Conservation (phyloP, 2,888 invertebrate species). For the Lingula anatina region DNA sequence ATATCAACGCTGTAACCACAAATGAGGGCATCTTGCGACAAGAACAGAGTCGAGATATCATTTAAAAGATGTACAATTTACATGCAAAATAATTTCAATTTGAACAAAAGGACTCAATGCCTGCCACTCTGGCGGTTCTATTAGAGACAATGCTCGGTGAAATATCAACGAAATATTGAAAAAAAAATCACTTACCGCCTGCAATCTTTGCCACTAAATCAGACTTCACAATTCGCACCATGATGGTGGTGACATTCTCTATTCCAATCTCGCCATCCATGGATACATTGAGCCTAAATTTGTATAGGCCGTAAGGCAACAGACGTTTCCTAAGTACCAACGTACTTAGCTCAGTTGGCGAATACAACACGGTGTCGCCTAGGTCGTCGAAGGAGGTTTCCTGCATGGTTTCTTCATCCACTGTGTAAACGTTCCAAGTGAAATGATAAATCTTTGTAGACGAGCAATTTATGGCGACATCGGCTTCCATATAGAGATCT, state of each 20-base stretch:
- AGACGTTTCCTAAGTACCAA: slow-evolving; percentile 10
- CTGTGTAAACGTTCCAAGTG: slow-evolving; percentile 12
- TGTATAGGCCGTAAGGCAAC: slow-evolving; percentile 20
- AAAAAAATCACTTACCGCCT: too few relatives aligned
- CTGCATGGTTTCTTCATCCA: slow-evolving; percentile 8
- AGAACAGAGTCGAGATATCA: too few relatives aligned
- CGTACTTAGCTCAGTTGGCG: slow-evolving; percentile 13
- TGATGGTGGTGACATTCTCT: slow-evolving; percentile 10
- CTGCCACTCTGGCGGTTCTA: too few relatives aligned
- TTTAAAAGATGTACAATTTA: too few relatives aligned
- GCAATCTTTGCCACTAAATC: too few relatives aligned
- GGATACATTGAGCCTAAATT: slow-evolving; percentile 18
- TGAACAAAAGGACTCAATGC: too few relatives aligned
- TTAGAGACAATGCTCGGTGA: too few relatives aligned
- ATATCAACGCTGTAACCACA: too few relatives aligned
- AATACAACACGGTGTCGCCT: slow-evolving; percentile 11
- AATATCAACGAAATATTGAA: too few relatives aligned
- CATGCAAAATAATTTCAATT: too few relatives aligned
- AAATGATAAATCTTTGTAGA: slow-evolving; percentile 16
- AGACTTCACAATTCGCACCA: not conserved
- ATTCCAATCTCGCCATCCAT: slow-evolving; percentile 22
- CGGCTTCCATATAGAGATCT: slow-evolving; percentile 13
- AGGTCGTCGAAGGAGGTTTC: slow-evolving; percentile 14
- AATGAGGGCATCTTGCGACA: too few relatives aligned
- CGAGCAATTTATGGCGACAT: slow-evolving; percentile 17